Base-by-base conservation (phyloP, 2,797 vertebrate genomes). In the Lacerta agilis region DNA sequence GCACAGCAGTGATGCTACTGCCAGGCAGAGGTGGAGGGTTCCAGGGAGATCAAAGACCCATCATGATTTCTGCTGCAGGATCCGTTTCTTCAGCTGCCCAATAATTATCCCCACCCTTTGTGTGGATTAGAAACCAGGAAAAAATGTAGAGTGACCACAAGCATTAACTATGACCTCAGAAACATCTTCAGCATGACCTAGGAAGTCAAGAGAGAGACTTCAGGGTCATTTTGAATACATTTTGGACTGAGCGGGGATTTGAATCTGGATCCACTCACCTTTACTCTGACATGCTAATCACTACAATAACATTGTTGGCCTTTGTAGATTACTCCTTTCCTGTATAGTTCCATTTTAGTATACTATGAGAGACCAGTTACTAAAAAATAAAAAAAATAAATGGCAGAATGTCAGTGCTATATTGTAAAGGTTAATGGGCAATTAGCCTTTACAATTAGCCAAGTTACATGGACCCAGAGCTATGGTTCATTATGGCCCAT, bases 341-440 rank as follows among this genome's bases (percentile, higher is more conserved):
- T 83, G 29, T 69, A 67, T 29, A 5, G 29, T 9, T 10, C 11
- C 5, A 9, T 33, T 81, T 3, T 3, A 20, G 1, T 80, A 1
- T 64, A 33, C 76, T 45, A 84, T 80, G 75, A 45, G 67, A 11
- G 58, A 41, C n/a, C 82, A 58, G n/a, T 25, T 83, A 0, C 45
- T 83, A 76, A 85, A 58, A 88, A 33, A 33, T 33, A 33, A 33
- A 33, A 61, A 25, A 80, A 67, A 25, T 2, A 29, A 49, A 15
- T 0, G 0, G 43, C 64, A 79, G 64, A 69, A 69, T 71, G 41
- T 10, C 10, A 27, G 25, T 78, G 66, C 79, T 75, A 8, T 66
- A 73, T 25, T 72, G n/a, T 55, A 72, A 36, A 72, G 43, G 43
- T 73, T 58, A 58, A 36, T 36, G 45, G 45, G 29, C 41, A 83